phyloP scores from a whole-genome alignment of 2,888 invertebrate species.

The Pyrochroa serraticornis region DNA sequence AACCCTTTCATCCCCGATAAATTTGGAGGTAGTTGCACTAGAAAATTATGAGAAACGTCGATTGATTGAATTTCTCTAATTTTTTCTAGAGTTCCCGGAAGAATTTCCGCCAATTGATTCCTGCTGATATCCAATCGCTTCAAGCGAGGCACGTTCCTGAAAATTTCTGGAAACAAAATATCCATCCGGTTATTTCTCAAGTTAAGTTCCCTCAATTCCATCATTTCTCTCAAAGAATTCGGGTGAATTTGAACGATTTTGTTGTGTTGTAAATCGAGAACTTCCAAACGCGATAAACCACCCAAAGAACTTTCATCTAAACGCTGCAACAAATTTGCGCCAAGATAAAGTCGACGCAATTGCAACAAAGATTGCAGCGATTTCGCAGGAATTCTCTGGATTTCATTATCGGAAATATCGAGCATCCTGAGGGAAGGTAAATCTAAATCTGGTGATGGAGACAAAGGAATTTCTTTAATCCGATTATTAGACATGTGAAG shows the following conservation, averaged over 20 bases:
- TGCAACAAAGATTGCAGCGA: slow-evolving; percentile 70
- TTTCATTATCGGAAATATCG: slow-evolving; percentile 76
- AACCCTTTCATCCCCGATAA: slow-evolving; percentile 72
- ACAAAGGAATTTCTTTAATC: slow-evolving; percentile 68
- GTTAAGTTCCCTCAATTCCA: slow-evolving; percentile 72
- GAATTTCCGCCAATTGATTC: slow-evolving; percentile 74
- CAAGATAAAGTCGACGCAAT: slow-evolving; percentile 72
- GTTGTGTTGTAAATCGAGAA: slow-evolving; percentile 77
- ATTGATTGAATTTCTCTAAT: slow-evolving; percentile 73
- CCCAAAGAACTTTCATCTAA: slow-evolving; percentile 74
- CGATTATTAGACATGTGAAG: slow-evolving; percentile 74
- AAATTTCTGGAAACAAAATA: slow-evolving; percentile 69
- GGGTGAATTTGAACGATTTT: slow-evolving; percentile 71
- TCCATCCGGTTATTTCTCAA: slow-evolving; percentile 79
- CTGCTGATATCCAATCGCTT: slow-evolving; percentile 75
- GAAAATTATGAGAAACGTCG: slow-evolving; percentile 78
- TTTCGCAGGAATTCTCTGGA: slow-evolving; percentile 71
- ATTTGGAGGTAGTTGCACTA: slow-evolving; percentile 74
- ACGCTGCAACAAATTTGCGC: slow-evolving; percentile 73
- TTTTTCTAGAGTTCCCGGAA: slow-evolving; percentile 67
- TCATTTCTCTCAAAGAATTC: slow-evolving; percentile 67
- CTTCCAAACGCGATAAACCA: slow-evolving; percentile 73
- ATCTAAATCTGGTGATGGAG: slow-evolving; percentile 72
- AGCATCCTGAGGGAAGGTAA: slow-evolving; percentile 75
- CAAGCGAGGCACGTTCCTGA: slow-evolving; percentile 69